These are phyloP conservation scores for Acropternis orthonyx DNA, from an alignment of 2,797 vertebrate genomes.

Conservation along the genomic window DNA sequence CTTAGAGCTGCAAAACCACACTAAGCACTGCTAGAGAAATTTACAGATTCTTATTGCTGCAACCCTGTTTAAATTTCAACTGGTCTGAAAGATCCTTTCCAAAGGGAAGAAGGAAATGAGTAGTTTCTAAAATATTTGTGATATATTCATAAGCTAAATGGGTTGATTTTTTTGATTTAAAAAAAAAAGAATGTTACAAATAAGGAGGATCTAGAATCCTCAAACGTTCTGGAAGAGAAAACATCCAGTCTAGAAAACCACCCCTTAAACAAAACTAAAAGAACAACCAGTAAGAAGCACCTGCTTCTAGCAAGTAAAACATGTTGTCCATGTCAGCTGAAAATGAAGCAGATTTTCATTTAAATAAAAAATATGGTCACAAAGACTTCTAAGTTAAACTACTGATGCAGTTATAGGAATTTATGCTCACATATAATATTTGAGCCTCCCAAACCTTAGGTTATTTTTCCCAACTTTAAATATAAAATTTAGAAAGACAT, in stretches of 20 bases:
- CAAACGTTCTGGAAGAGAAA: neutral
- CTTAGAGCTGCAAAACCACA: neutral
- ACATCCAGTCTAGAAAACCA: neutral
- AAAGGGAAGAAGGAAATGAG: fast-evolving
- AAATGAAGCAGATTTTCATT: neutral
- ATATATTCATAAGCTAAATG: neutral
- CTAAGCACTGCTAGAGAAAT: neutral
- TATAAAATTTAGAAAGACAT: neutral
- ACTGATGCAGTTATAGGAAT: fast-evolving
- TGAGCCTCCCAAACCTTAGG: neutral
- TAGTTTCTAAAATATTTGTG: neutral
- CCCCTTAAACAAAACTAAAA: neutral
- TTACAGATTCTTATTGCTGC: neutral
- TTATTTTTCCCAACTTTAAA: neutral
- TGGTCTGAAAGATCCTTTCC: neutral
- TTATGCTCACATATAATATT: neutral
- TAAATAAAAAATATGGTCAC: neutral
- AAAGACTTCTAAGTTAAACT: neutral
- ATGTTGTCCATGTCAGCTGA: neutral
- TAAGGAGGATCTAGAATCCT: neutral
- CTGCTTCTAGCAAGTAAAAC: neutral
- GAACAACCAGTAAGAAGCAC: neutral
- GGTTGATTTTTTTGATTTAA: neutral
- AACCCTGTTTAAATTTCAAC: neutral
- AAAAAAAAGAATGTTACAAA: neutral